Base-by-base conservation (phyloP, 37 sponge, comb jelly and placozoan species). In the Ephydatia muelleri region DNA sequence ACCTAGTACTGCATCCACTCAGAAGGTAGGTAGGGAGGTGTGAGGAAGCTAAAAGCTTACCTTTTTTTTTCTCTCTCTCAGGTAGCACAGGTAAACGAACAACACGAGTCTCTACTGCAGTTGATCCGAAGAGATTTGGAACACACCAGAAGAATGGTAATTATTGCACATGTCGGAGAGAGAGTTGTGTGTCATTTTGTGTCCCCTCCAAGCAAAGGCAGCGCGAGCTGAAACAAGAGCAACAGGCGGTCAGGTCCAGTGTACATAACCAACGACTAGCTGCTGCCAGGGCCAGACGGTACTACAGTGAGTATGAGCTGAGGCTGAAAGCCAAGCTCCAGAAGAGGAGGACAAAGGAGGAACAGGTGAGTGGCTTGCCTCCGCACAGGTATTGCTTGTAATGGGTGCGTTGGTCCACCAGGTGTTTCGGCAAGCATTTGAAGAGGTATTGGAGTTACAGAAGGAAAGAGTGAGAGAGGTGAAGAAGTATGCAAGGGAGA, bases 301-400 rank as follows among this genome's bases (percentile, higher is more conserved):
- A 94, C 81, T 94, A 69, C 74, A 25, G 82, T 13, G 90, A 94
- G 34, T 94, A 88, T 83, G 95, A 92, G 77, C 84, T 89, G 23
- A 19, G 40, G 67, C 37, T 92, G 68, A 88, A 81, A 40, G 43
- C 82, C 23, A 91, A 91, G 67, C 71, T 94, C 68, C 92, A 91
- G 73, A 79, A 80, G 66, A 69, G 47, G 74, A 78, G 92, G 5
- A 94, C 87, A 9, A 80, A 67, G 28, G 90, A 90, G 69, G 94
- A 90, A 57, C 87, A 86, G 87, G 91, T 86, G 21, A 26, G 81
- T 64, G 5, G 5, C 29, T 9, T 8, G 23, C 19, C 57, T 57
- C 16, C 16, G 6, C 1, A 43, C 4, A 1, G 57, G 16, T 57
- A 57, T 21, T 57, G 1, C 47, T 75, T 32, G 27, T 12, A 8